Conservation (phyloP, 2,113 vertebrate species). For the Stictonetta naevosa region DNA sequence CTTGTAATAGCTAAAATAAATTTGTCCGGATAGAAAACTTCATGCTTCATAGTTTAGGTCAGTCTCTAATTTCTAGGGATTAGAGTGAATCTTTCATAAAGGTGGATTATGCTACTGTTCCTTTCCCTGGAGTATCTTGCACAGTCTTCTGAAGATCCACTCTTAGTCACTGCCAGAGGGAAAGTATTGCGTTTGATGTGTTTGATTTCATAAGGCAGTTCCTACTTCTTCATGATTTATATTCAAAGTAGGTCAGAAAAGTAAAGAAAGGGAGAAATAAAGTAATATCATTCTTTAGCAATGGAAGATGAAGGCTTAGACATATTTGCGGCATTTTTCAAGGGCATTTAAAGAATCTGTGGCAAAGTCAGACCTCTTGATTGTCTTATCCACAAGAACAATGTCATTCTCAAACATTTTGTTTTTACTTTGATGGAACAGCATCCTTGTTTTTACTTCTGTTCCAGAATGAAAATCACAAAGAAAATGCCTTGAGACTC, state of each 20-base stretch:
- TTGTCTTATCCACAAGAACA: not conserved
- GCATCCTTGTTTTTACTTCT: not conserved
- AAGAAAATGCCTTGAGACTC: not conserved
- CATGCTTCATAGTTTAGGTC: slow-evolving; percentile 27
- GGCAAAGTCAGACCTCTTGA: not conserved
- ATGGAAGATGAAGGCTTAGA: not conserved
- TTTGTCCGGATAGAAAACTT: not conserved
- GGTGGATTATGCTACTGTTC: not conserved
- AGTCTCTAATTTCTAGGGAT: slow-evolving; percentile 55
- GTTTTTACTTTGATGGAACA: not conserved
- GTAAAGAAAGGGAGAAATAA: slow-evolving; percentile 22
- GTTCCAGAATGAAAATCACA: not conserved
- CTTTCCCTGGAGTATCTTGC: slow-evolving; percentile 16
- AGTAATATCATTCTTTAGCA: not conserved
- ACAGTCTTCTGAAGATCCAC: slow-evolving; percentile 4
- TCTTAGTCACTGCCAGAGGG: slow-evolving; percentile 44
- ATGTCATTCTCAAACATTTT: not conserved
- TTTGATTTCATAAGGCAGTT: slow-evolving; percentile 9
- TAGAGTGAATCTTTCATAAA: slow-evolving; percentile 23
- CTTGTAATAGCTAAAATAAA: slow-evolving; percentile 31
- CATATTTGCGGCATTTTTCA: not conserved
- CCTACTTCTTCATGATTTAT: not conserved
- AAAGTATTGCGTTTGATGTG: slow-evolving; percentile 9
- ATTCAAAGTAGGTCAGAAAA: slow-evolving; percentile 16
- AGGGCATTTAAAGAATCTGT: not conserved